Base-by-base conservation (phyloP, 1,140 invertebrate species). In the Delia radicum region DNA sequence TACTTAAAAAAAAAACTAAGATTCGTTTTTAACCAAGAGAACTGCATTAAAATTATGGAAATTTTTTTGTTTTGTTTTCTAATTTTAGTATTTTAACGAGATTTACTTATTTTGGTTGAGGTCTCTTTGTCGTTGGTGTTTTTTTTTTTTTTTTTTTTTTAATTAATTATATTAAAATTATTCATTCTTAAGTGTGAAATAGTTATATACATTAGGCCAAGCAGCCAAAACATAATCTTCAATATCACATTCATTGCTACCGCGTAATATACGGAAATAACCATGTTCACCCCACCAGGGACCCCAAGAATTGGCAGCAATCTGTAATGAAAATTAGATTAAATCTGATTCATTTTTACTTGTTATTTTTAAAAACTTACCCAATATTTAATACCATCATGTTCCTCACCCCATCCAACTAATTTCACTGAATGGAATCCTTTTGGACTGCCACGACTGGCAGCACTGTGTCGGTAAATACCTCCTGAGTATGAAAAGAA, bases 281-380 rank as follows among this genome's bases (percentile, higher is more conserved):
- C 95, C 96, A 63, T 91, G 87, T 85, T 98, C 95, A 7, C 96
- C 97, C 96, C 96, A 98, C 42, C 90, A 87, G 0, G 82, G 78
- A 3, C 96, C 96, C 96, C 96, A 98, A 6, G 95, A 96, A 86
- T 98, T 95, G 55, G 94, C 94, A 26, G 93, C 94, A 79, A 95
- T 88, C 96, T 96, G 86, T 69, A 88, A 87, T 77, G 61, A 74
- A 81, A 81, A 48, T 27, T 3, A 29, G 6, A 13, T 33, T 6
- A 33, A 31, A 29, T 61, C 12, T 12, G 15, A 2, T 69, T 28
- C 12, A 18, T 2, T 24, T 26, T 13, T 42, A n/a, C 0, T 5
- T 3, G 18, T 13, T 21, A 42, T 3, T 28, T 29, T 72, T 48
- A 4, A 0, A 48, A 15, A 85, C 90, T 91, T 90, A 97, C 95